phyloP scores from a whole-genome alignment of 2,888 invertebrate species.

The Agriopis marginaria region DNA sequence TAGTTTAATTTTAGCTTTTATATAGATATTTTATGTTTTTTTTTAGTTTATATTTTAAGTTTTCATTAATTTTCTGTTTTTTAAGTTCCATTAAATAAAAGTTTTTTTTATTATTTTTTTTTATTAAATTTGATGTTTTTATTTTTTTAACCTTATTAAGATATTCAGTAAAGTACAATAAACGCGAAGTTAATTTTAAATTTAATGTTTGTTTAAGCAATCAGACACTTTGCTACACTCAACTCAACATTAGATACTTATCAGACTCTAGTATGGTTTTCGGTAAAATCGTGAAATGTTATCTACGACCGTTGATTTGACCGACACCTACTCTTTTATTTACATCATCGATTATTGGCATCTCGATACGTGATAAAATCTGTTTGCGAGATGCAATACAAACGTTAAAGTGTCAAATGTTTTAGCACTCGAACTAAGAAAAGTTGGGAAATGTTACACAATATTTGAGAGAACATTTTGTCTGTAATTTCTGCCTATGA shows the following conservation, averaged over 20 bases:
- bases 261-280: background rate
- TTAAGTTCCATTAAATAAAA: no score
- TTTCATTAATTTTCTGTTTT: no score
- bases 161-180: no score
- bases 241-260: background rate
- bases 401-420: slow-evolving; percentile 37
- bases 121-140: no score
- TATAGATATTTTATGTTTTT: no score
- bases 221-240: background rate
- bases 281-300: slow-evolving; percentile 25
- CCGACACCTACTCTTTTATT: slow-evolving; percentile 21
- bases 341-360: slow-evolving; percentile 35
- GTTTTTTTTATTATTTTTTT: no score
- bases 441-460: slow-evolving; percentile 37
- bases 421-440: slow-evolving; percentile 13
- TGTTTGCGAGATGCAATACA: slow-evolving; percentile 14
- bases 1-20: no score
- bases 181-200: no score
- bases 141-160: no score
- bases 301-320: background rate
- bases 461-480: slow-evolving; percentile 27
- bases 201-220: no score
- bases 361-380: slow-evolving; percentile 37
- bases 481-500: background rate
- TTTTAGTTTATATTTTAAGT: no score